Percentiles rank a stretch among this genome's conserved stretches.
Conservation (phyloP, 2,888 invertebrate genomes). For the Megaustenia siamemsis region DNA sequence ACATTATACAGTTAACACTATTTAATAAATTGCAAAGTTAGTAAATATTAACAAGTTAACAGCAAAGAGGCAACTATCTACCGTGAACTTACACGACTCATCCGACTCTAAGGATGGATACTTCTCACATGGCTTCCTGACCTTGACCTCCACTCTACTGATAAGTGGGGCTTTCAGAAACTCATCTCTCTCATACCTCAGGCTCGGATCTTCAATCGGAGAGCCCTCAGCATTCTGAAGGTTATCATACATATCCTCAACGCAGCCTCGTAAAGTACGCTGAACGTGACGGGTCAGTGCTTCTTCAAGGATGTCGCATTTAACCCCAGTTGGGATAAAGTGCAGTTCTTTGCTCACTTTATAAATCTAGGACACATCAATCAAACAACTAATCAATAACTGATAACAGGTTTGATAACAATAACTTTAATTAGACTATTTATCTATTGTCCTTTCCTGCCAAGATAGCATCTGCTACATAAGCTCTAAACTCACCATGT, state of each 20-base stretch:
- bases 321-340: conserved; percentile 79
- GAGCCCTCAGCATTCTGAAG: conserved; percentile 73
- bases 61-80: background rate
- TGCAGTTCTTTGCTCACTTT: conserved; percentile 64
- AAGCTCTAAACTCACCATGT: too few relatives aligned
- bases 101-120: conserved; percentile 69
- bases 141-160: conserved; percentile 65
- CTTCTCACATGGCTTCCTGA: conserved; percentile 69
- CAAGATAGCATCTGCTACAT: too few relatives aligned
- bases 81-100: conserved; percentile 72
- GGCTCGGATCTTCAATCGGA: conserved; percentile 63
- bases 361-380: conserved; percentile 61
- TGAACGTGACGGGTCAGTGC: conserved; percentile 83
- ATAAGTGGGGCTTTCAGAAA: conserved; percentile 66
- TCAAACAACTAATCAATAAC: background rate
- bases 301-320: conserved; percentile 83
- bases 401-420: too few relatives aligned
- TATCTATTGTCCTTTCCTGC: too few relatives aligned
- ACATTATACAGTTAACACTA: background rate
- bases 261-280: conserved; percentile 79
- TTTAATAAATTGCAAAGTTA: background rate
- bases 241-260: conserved; percentile 75
- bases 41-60: background rate
- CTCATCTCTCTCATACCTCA: conserved; percentile 66
- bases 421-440: too few relatives aligned